Evolutionary conservation across 2,888 invertebrate genomes (phyloP), one percentile per base, ranked within the genome.

Genomic region (Drosophila tripunctata): DNA sequence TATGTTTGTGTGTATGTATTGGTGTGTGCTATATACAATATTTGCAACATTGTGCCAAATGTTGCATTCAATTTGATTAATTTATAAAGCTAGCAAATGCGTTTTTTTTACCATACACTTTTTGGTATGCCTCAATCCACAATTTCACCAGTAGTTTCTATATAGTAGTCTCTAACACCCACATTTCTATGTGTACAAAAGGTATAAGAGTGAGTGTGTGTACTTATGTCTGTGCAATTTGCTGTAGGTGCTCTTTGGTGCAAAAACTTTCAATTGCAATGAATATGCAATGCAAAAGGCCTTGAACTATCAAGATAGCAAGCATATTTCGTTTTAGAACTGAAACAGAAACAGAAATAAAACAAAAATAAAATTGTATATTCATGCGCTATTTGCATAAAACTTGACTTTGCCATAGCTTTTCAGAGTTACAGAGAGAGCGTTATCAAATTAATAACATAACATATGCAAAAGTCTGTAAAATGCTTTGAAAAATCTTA

Each of bases 191-290:
- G n/a, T 56, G 10, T 22, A 57, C 44, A 41, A 40, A 27, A 4
- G 27, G 30, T 56, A 30, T 36, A 7, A 47, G 19, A 36, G 19
- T 38, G 12, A 54, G 21, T 43, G 19, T 47, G 33, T 44, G 33
- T 56, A 38, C 44, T 41, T 31, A 27, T 55, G 55, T 62, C 55
- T 61, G 54, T 68, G 58, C 58, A 57, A 66, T 81, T 84, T 81
- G 80, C 84, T 81, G 81, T 84, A 73, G 81, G 81, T 81, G 78
- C 62, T 63, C 52, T 54, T 74, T 76, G 71, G 66, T 74, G 70
- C 51, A 76, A 60, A n/a, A 72, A 60, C 66, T 60, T 62, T 70
- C 38, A 48, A 48, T 56, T 36, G 15, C 58, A 31, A 64, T 69
- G 44, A 44, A 64, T 65, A 51, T 69, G 35, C 50, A 55, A 51